Percentiles rank a stretch among this genome's conserved stretches.
These are phyloP conservation scores for Arion vulgaris DNA, from an alignment of 1,140 invertebrate species.

Conservation along the genomic window DNA sequence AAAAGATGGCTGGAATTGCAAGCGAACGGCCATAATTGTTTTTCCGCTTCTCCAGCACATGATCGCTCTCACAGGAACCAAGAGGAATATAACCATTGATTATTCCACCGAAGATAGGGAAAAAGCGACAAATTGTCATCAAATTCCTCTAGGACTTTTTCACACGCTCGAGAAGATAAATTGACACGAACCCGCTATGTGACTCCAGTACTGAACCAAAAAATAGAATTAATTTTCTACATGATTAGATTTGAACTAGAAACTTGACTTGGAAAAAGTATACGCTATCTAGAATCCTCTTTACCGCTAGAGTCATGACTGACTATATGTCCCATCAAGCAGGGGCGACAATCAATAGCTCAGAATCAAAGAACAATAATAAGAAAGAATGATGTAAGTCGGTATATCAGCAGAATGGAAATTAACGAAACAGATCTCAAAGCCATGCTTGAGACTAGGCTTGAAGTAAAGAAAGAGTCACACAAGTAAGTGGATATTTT, in stretches of 20 bases:
- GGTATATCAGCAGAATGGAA: too few relatives aligned
- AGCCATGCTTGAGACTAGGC: too few relatives aligned
- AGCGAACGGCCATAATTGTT: slow-evolving; percentile 18
- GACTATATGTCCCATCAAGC: too few relatives aligned
- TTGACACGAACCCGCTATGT: not conserved
- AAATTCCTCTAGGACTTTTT: not conserved
- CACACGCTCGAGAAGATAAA: not conserved
- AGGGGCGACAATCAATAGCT: too few relatives aligned
- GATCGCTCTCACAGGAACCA: not conserved
- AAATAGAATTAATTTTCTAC: not conserved
- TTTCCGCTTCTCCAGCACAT: not conserved
- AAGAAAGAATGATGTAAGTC: too few relatives aligned
- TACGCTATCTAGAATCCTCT: too few relatives aligned
- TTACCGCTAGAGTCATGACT: too few relatives aligned
- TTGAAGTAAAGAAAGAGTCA: too few relatives aligned
- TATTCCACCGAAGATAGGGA: not conserved
- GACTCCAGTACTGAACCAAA: not conserved
- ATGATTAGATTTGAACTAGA: not conserved
- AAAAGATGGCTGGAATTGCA: slow-evolving; percentile 25
- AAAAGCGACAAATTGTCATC: slow-evolving; percentile 5
- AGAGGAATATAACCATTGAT: not conserved
- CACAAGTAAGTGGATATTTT: too few relatives aligned
- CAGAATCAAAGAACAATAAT: too few relatives aligned
- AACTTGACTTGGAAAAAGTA: too few relatives aligned
- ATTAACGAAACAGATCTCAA: too few relatives aligned